Evolutionary conservation across 2,797 vertebrate species (phyloP).

Genomic region (Erithacus rubecula): DNA sequence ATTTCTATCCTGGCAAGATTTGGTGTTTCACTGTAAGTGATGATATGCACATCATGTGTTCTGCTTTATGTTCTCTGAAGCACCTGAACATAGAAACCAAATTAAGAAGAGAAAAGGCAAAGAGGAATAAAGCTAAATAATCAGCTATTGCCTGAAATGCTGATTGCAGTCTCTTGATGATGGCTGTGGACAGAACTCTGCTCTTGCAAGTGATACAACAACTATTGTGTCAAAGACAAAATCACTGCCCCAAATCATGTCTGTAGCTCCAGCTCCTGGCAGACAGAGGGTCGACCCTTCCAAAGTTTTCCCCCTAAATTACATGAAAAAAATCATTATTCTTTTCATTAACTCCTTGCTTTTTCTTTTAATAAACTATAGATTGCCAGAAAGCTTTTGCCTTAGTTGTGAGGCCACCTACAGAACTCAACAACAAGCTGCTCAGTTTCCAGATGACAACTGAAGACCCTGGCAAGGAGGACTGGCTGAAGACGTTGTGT

Average conservation of each 20-base stretch:
- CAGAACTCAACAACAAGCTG: constrained; percentile 92
- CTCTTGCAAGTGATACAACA: neutral
- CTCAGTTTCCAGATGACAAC: constrained; percentile 93
- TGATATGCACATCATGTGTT: neutral
- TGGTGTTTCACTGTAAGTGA: neutral
- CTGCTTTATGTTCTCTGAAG: neutral
- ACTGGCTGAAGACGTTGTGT: constrained; percentile 90
- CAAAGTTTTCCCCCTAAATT: neutral
- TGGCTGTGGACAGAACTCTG: neutral
- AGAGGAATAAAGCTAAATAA: neutral
- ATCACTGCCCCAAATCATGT: neutral
- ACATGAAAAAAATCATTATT: neutral
- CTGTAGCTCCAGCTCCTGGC: neutral
- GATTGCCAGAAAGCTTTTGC: constrained; percentile 95
- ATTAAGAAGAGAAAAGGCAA: neutral
- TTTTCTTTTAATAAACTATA: constrained; percentile 39
- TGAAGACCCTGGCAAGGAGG: constrained; percentile 88
- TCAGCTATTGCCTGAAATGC: neutral
- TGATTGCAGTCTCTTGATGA: neutral
- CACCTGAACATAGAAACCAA: neutral
- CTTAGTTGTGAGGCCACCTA: constrained; percentile 92
- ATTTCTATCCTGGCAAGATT: neutral
- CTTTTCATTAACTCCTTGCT: neutral
- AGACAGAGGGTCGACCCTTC: neutral
- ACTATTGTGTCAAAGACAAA: neutral